Base-by-base conservation (phyloP, 2,797 vertebrate species). In the Peromyscus attwateri region DNA sequence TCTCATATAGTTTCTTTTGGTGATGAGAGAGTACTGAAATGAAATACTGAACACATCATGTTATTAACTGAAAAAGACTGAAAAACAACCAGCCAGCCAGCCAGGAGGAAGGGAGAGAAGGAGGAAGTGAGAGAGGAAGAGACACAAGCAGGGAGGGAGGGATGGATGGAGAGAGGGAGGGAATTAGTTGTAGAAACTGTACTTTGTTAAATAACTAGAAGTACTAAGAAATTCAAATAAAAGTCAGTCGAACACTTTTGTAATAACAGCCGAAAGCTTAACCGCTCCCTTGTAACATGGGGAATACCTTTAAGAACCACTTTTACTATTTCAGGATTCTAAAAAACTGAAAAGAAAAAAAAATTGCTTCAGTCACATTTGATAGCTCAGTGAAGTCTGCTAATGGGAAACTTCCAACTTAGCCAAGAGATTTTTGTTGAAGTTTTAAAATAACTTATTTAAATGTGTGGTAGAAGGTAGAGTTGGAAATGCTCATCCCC, bases 311-410 rank as follows among this genome's bases (percentile, higher is more conserved):
- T 89, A 91, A 94, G 71, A 94, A 43, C 2, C 19, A 27, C 16
- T 82, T 92, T 91, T 60, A 92, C 13, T 75, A 12, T 93, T 85
- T 93, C 73, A 66, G 66, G 37, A 68, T 81, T 60, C 21, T 34
- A 70, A 75, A 25, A 46, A 8, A 66, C 75, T 87, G 43, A 66
- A 71, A 55, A 66, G 84, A 52, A 60, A 27, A 16, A 52, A 31
- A 46, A 43, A 34, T 4, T 57, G 13, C n/a, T 60, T 40, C 46
- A 85, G 23, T 71, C 57, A 66, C 2, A 5, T 73, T 95, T 75
- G 31, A 94, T 84, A 55, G 3, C 40, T 87, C 43, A 52, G 17
- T 80, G 43, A 79, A 8, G 60, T 85, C 71, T 52, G 40, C 29
- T 82, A 62, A 93, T 77, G 52, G 49, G 5, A 43, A 82, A 60